Conservation (phyloP, 2,797 vertebrate species). For the Eospalax fontanierii region DNA sequence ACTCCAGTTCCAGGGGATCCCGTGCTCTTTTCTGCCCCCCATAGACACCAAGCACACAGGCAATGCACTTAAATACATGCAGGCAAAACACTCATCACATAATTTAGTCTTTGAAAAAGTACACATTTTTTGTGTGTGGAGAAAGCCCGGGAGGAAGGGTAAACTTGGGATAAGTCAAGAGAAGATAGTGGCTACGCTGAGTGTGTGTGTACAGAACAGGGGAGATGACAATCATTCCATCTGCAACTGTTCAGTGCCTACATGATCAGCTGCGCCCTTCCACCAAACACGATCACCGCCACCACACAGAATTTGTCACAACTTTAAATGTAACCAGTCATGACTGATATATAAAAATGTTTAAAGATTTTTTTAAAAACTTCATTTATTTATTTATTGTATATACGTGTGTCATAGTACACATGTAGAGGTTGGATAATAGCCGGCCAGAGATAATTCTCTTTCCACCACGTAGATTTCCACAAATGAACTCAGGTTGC, state of each 20-base stretch:
- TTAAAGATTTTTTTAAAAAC: neutral
- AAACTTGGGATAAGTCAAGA: too few relatives aligned
- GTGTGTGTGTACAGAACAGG: neutral
- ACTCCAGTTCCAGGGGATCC: too few relatives aligned
- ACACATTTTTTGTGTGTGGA: neutral
- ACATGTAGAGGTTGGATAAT: too few relatives aligned
- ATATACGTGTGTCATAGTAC: accelerated
- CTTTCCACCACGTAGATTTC: neutral
- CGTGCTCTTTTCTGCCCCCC: too few relatives aligned
- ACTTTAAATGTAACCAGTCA: neutral
- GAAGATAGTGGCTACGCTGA: accelerated
- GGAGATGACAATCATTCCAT: neutral
- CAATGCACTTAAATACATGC: too few relatives aligned
- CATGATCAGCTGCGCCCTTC: accelerated
- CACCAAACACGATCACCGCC: neutral
- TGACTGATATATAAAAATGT: neutral
- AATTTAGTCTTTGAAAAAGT: too few relatives aligned
- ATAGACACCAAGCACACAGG: too few relatives aligned
- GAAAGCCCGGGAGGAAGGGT: neutral
- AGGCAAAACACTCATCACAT: too few relatives aligned
- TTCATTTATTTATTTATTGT: neutral
- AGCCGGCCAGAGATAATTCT: neutral
- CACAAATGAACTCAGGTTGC: neutral
- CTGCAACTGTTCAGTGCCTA: neutral
- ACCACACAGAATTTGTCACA: neutral